Base-by-base conservation (phyloP, 2,797 vertebrate genomes). In the Trematomus bernacchii region DNA sequence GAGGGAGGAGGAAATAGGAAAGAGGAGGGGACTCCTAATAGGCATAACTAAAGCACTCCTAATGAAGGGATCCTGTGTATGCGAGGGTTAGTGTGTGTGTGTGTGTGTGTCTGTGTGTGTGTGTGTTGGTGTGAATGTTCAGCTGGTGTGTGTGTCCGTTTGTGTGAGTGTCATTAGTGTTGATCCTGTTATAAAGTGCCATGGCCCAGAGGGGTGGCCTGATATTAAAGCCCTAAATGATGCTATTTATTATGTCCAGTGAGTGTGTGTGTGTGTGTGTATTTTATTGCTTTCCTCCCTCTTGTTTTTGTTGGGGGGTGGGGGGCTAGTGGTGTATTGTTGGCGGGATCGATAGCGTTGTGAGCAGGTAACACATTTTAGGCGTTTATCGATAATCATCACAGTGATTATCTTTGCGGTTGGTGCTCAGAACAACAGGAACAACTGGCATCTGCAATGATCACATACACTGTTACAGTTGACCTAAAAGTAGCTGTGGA, bases 341-440 rank as follows among this genome's bases (percentile, higher is more conserved):
- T 85, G 90, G 90, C 40, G 74, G 90, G 92, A 98, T 98, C 95
- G 94, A 98, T 97, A 94, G 91, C 93, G 87, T 90, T 55, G 88
- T 87, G 85, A 91, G 82, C 82, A 73, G 79, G 85, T 89, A 80
- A 74, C 83, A 81, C 79, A 92, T 94, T 95, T 94, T 94, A 74
- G 92, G 88, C 88, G 93, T 95, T 96, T 96, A 96, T 98, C 96
- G 95, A 97, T 98, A 96, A 97, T 97, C 95, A 93, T 89, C 72
- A 89, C 91, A 92, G 75, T 80, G 84, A 93, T 92, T 92, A 97
- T 97, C 96, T 96, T 95, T 93, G 93, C 62, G 95, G 95, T 93
- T 91, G 79, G 6, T 15, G 69, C 84, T 71, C 44, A 16, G 66
- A 83, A 71, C 75, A 59, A 52, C n/a, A 51, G 74, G 62, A 85